phyloP scores from a whole-genome alignment of 2,113 vertebrate genomes.

The Riparia riparia region DNA sequence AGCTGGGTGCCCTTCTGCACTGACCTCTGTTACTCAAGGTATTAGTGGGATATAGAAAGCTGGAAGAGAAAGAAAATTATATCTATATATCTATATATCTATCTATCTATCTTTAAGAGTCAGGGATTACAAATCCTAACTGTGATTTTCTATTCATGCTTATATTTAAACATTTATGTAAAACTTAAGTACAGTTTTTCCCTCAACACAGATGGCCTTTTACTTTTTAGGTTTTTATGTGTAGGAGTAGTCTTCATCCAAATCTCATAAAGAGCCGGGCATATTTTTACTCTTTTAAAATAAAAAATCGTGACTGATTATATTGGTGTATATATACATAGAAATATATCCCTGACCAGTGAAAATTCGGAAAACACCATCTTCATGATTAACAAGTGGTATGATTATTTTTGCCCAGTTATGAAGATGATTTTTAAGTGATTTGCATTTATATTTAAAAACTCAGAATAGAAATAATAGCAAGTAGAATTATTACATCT shows the following conservation, averaged over 20 bases:
- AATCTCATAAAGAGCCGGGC: background rate
- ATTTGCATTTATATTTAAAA: background rate
- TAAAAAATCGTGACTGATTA: background rate
- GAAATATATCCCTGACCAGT: background rate
- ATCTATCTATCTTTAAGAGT: background rate
- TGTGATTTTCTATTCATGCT: background rate
- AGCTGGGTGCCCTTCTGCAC: background rate
- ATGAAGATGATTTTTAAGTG: background rate
- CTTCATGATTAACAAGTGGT: background rate
- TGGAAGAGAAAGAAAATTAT: background rate
- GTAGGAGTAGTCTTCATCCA: conserved; percentile 15
- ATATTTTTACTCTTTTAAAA: background rate
- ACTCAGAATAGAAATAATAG: background rate
- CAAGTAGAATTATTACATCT: background rate
- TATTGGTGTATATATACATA: background rate
- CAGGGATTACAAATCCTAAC: background rate
- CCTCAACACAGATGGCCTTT: conserved; percentile 47
- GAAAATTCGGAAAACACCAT: background rate
- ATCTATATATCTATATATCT: background rate
- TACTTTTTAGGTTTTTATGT: background rate
- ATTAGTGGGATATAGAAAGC: background rate
- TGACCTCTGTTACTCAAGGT: background rate
- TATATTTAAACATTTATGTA: background rate
- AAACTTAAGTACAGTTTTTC: conserved; percentile 2
- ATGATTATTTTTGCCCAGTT: background rate